Evolutionary conservation across 2,888 invertebrate genomes (phyloP), one percentile per base, ranked within the genome.

Genomic region (Asteroscopus sphinx): DNA sequence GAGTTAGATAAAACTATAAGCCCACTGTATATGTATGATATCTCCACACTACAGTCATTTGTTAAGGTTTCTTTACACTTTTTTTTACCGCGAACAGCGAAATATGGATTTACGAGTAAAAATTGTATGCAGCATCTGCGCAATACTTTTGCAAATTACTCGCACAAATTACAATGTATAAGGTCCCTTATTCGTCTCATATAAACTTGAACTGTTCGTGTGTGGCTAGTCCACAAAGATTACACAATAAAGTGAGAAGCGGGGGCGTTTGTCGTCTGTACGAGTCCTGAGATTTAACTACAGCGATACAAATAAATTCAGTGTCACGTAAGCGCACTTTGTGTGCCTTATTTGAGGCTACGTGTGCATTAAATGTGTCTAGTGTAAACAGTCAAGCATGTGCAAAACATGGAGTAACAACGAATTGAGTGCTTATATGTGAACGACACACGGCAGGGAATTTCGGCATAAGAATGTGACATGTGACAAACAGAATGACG

Each of bases 251-350:
- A 71, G 58, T 71, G 62, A 55, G 45, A 55, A 66, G 67, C 62
- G 68, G 59, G 59, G 72, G 67, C 75, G 69, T 44, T 64, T 64
- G 63, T 61, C 55, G 65, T 65, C 62, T 44, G 46, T 30, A 42
- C 15, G 37, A 39, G 39, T 30, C 30, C 25, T 32, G 30, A 35
- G 44, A 56, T 62, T 62, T 39, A 46, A 55, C 44, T 16, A 37
- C 26, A 44, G 21, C 25, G 30, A 33, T 35, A 46, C 26, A 8
- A 44, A 17, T 13, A 21, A 15, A 44, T 51, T 21, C 15, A 25
- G 28, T 41, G 36, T 44, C 51, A 63, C 33, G 44, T 69, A 57
- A 56, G 25, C 37, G 8, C 36, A 47, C 35, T 47, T 54, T 37
- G 37, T 16, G 26, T 32, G 26, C 33, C 39, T 37, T 40, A 46